Conservation (phyloP, 2,888 invertebrate genomes). For the Acanthosoma haemorrhoidale region DNA sequence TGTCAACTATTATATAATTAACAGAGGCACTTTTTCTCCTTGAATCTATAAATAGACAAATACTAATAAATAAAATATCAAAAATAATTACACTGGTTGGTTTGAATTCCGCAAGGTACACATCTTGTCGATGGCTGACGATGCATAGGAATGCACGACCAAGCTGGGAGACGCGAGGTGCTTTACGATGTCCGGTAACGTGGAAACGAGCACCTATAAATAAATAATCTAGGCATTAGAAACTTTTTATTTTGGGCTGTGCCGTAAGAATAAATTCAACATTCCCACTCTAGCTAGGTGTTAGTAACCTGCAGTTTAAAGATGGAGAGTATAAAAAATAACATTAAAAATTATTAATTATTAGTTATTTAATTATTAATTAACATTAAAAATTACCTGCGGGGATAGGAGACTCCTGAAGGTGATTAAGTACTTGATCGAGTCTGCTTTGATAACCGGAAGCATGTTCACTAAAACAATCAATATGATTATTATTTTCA, state of each 20-base stretch:
- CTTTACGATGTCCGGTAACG: constrained; percentile 71
- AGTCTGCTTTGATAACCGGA: constrained; percentile 92
- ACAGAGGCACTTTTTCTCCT: no score
- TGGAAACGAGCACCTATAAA: constrained; percentile 41
- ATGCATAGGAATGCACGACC: constrained; percentile 90
- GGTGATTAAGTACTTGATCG: constrained; percentile 92
- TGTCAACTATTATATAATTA: constrained; percentile 15
- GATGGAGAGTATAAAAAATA: no score
- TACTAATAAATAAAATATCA: no score
- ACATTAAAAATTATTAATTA: no score
- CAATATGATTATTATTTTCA: no score
- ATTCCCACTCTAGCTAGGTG: no score
- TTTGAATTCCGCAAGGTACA: constrained; percentile 55
- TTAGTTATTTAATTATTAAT: no score
- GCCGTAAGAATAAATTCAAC: no score
- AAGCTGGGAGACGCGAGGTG: constrained; percentile 70
- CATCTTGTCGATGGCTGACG: constrained; percentile 84
- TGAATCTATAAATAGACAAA: no score
- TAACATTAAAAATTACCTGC: constrained; percentile 48
- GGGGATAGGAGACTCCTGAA: constrained; percentile 85
- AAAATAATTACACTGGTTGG: constrained; percentile 46
- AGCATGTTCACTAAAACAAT: constrained; percentile 68
- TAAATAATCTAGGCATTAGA: no score
- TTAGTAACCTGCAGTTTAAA: no score
- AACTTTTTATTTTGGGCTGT: no score